phyloP scores from a whole-genome alignment of 2,797 vertebrate genomes.

The Leptodactylus fallax region DNA sequence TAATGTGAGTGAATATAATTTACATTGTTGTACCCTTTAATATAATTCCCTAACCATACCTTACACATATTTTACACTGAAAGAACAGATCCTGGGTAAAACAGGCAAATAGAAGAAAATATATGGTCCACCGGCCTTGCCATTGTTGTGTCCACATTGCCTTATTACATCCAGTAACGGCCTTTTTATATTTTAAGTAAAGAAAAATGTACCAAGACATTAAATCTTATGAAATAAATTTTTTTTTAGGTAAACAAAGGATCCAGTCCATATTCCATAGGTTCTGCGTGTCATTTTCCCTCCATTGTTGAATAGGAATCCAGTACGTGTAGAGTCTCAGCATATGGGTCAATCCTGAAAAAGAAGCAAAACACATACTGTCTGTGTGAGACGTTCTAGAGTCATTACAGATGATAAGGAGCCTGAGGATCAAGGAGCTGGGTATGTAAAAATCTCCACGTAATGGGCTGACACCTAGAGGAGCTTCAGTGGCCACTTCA shows the following conservation, averaged over 20 bases:
- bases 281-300: background rate
- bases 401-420: too few relatives aligned
- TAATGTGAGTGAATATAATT: too few relatives aligned
- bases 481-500: too few relatives aligned
- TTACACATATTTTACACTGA: too few relatives aligned
- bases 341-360: too few relatives aligned
- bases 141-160: background rate
- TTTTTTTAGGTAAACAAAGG: background rate
- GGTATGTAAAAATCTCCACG: too few relatives aligned
- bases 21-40: too few relatives aligned
- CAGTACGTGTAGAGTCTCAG: background rate
- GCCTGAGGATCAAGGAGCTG: too few relatives aligned
- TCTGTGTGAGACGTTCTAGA: too few relatives aligned
- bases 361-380: too few relatives aligned
- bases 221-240: background rate
- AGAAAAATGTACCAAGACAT: background rate
- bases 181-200: background rate
- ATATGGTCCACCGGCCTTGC: background rate
- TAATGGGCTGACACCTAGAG: too few relatives aligned
- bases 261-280: constrained; percentile 7
- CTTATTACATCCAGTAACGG: background rate
- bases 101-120: background rate
- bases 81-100: background rate
- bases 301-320: background rate
- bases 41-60: too few relatives aligned